Conservation (phyloP, 1,140 invertebrate species). For the Zaprionus africanus region DNA sequence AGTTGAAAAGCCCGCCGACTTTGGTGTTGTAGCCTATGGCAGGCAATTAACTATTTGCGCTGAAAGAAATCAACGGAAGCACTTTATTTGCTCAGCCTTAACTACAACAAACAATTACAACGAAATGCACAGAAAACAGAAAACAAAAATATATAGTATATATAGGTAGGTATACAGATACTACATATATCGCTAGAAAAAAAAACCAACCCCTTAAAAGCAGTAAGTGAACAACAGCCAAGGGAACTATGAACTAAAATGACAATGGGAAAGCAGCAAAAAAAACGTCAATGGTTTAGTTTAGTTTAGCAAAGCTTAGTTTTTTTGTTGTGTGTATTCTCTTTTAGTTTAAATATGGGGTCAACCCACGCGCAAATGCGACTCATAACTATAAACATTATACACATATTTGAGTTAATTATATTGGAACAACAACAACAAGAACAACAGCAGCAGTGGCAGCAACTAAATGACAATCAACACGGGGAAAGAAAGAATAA, state of each 20-base stretch:
- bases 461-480: slow-evolving; percentile 50
- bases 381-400: slow-evolving; percentile 77
- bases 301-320: neutral
- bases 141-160: slow-evolving; percentile 22
- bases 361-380: slow-evolving; percentile 48
- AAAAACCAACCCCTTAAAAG: slow-evolving; percentile 51
- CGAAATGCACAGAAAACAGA: slow-evolving; percentile 17
- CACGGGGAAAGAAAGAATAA: slow-evolving; percentile 10
- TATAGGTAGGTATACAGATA: neutral
- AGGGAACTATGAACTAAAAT: slow-evolving; percentile 48
- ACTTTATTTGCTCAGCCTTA: slow-evolving; percentile 79
- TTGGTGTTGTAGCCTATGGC: slow-evolving; percentile 59
- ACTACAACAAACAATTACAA: slow-evolving; percentile 80
- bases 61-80: slow-evolving; percentile 83
- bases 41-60: slow-evolving; percentile 80
- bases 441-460: neutral
- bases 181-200: slow-evolving; percentile 31
- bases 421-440: slow-evolving; percentile 61
- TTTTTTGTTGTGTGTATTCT: slow-evolving; percentile 9
- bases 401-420: slow-evolving; percentile 79
- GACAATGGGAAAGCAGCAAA: slow-evolving; percentile 36
- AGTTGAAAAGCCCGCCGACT: slow-evolving; percentile 48
- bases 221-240: slow-evolving; percentile 48
- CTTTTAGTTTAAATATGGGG: slow-evolving; percentile 71
- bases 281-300: slow-evolving; percentile 35